Percentiles rank a stretch among this genome's conserved stretches.
These are phyloP conservation scores for Psylliodes chrysocephalus DNA, from an alignment of 2,888 invertebrate genomes.

Conservation along the genomic window DNA sequence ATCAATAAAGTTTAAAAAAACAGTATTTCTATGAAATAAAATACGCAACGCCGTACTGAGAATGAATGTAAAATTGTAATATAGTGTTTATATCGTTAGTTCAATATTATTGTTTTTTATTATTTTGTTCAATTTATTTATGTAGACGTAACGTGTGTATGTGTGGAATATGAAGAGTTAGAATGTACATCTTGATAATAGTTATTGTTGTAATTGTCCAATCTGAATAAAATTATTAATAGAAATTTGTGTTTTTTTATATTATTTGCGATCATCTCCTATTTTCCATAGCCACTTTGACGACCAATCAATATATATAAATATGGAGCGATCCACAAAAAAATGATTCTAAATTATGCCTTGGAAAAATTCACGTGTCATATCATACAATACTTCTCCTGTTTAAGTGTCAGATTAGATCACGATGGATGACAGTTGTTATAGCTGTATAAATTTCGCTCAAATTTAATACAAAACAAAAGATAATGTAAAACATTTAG, in stretches of 20 bases:
- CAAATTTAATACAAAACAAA: too few species aligned
- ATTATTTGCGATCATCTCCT: too few species aligned
- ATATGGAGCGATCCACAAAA: too few species aligned
- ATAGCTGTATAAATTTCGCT: too few species aligned
- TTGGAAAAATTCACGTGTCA: too few species aligned
- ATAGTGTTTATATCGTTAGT: constrained; percentile 63
- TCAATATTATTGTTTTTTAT: constrained; percentile 59
- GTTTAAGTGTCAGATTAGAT: too few species aligned
- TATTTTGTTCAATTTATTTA: constrained; percentile 62
- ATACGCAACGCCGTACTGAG: constrained; percentile 51
- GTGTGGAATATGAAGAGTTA: constrained; percentile 61
- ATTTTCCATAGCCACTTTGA: too few species aligned
- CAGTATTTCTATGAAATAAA: constrained; percentile 40
- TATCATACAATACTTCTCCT: too few species aligned
- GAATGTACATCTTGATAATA: constrained; percentile 63
- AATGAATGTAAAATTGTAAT: constrained; percentile 61
- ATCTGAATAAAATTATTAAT: constrained; percentile 61
- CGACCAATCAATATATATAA: too few species aligned
- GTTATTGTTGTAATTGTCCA: constrained; percentile 66
- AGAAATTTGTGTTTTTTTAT: constrained; percentile 33
- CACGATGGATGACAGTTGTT: too few species aligned
- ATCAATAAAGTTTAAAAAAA: background rate
- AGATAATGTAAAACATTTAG: too few species aligned
- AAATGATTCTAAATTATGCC: too few species aligned
- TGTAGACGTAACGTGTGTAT: constrained; percentile 60